Evolutionary conservation across 2,113 vertebrate genomes (phyloP).

Genomic region (Toxotes chatareus): DNA sequence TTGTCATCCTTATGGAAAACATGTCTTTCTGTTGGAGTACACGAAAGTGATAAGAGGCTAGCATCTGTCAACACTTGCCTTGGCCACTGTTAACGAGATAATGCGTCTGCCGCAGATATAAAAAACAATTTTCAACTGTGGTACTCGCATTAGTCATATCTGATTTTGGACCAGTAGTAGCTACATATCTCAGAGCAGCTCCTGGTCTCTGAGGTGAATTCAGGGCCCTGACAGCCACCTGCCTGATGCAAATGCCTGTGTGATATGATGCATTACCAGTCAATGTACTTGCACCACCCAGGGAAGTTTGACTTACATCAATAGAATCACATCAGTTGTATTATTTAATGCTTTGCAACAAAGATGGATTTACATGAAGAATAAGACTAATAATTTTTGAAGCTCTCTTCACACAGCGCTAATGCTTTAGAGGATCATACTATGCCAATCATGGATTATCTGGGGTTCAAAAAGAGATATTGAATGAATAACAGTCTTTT

Average conservation of each 20-base stretch:
- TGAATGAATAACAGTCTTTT: conserved; percentile 11
- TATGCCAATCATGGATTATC: conserved; percentile 69
- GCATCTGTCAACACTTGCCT: neutral
- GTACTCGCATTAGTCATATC: neutral
- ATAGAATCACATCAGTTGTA: conserved; percentile 5
- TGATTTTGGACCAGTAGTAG: conserved; percentile 22
- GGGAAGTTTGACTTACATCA: conserved; percentile 37
- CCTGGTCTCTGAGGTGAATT: conserved; percentile 7
- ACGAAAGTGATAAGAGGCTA: neutral
- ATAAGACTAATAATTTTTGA: conserved; percentile 14
- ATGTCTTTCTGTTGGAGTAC: neutral
- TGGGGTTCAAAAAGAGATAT: conserved; percentile 25
- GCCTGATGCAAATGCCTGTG: conserved; percentile 28
- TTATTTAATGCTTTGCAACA: neutral
- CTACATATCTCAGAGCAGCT: conserved; percentile 4
- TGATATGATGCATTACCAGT: conserved; percentile 34
- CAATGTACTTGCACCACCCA: conserved; percentile 20
- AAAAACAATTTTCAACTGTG: conserved; percentile 31
- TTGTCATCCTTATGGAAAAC: neutral
- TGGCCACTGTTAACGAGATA: neutral
- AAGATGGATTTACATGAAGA: conserved; percentile 57
- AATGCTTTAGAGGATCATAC: conserved; percentile 43
- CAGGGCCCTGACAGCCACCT: conserved; percentile 3
- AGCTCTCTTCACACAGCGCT: conserved; percentile 40
- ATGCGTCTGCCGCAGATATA: conserved; percentile 21